Evolutionary conservation across 2,113 vertebrate species (phyloP), one percentile per base, ranked within the genome.

Genomic region (Pseudolaguvia tuberculata): DNA sequence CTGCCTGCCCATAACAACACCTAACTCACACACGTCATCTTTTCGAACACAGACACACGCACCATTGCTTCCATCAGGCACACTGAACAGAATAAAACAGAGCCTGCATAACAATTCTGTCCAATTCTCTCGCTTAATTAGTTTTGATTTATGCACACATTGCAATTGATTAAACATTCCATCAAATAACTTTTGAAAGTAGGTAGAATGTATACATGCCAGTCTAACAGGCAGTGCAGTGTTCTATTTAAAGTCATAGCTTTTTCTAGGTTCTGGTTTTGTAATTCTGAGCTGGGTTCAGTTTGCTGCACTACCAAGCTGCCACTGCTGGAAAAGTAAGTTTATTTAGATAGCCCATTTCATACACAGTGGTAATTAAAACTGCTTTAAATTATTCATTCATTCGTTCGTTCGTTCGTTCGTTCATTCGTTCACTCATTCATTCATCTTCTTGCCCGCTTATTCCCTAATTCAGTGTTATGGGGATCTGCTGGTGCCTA

Each of bases 1-100:
- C 55, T 76, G 56, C 74, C 56, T 70, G 74, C 74, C 74, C 74
- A 51, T 20, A 58, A 39, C 20, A 48, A 45, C 35, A 14, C 27
- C 5, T 45, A 12, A 45, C 3, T 10, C 20, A 42, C 20, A 45
- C 65, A 12, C 74, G 9, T 23, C 51, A 27, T 14, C 25, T 47
- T 18, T 31, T 18, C 53, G 25, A 9, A 5, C 55, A 39, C 21
- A 45, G 23, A 51, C 62, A 18, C 61, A 53, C 45, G 61, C 65
- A 69, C 48, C 65, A 70, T 70, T 69, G 47, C 27, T 70, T 61
- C 65, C 42, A 23, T 61, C 66, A 75, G 51, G 4, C 72, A 63
- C 47, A 25, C 14, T 42, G 48, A 39, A 48, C 56, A 52, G 56
- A 76, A 9, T 17, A 48, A 71, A 58, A 39, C 51, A 70, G 53